A percentile compares a stretch with the other conserved stretches of the same genome.
Conservation (phyloP, 2,797 vertebrate species). For the Avahi laniger region DNA sequence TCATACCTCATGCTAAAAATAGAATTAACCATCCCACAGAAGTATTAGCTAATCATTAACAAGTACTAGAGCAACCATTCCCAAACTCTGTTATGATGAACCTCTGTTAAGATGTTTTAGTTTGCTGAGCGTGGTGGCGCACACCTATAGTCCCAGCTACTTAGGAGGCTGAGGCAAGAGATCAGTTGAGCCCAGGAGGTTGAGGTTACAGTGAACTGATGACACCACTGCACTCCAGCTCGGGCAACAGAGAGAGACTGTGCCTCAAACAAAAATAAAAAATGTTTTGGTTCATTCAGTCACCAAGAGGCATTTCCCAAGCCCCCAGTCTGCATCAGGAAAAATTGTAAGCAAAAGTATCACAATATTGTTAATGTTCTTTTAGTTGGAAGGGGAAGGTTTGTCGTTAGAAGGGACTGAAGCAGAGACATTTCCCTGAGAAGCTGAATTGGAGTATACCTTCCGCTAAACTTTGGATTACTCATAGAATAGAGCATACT, state of each 20-base stretch:
- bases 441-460: background rate
- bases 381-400: background rate
- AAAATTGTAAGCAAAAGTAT: background rate
- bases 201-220: background rate
- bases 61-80: background rate
- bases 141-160: background rate
- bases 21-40: conserved; percentile 21
- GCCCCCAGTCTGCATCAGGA: background rate
- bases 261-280: background rate
- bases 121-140: background rate
- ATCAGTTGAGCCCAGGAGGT: background rate
- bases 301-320: background rate
- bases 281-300: background rate
- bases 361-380: background rate
- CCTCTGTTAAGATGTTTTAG: background rate
- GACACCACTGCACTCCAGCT: too few relatives aligned
- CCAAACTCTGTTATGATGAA: background rate
- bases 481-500: background rate
- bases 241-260: background rate
- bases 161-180: background rate
- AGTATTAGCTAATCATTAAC: conserved; percentile 11
- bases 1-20: background rate
- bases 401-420: background rate
- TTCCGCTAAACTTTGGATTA: background rate
- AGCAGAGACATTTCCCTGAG: background rate